Evolutionary conservation across 2,888 invertebrate genomes (phyloP), one percentile per base, ranked within the genome.

Genomic region (Sarcophaga variegata): DNA sequence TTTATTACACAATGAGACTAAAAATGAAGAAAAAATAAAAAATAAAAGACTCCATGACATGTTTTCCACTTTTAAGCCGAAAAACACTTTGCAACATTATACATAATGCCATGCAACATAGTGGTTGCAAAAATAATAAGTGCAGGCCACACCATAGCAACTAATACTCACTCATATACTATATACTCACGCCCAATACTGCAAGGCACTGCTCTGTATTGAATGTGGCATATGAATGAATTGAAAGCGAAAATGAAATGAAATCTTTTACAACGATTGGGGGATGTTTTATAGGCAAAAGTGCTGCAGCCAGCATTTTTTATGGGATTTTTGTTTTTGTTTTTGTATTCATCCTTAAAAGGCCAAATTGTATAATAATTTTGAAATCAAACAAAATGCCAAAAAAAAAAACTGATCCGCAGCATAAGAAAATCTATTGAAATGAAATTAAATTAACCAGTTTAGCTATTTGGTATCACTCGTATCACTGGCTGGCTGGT

Each of bases 1-100:
- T 37, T 63, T 25, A 87, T 87, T 87, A 80, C 84, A 84, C 76
- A 84, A 84, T 87, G 67, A 87, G 79, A 81, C 77, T 67, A 62
- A 83, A 83, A 72, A 37, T 74, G 49, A 70, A 78, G 60, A 63
- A 81, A 81, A 83, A 78, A 63, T 72, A 37, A 67, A 79, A 64
- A 63, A 78, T 75, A 81, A 78, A 47, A 81, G 37, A 81, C 12
- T 71, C 72, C 80, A 85, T 84, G 80, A 80, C 80, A 84, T 84
- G 76, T 84, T 84, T 79, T 67, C 2, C 64, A 66, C 60, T 80
- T 80, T 71, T 71, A 49, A 76, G 64, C 60, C 75, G 60, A 69
- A 76, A 75, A 80, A 79, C 79, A 71, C 84, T 84, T 76, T 84
- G 64, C 79, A 59, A 70, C 54, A 45, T 17, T 54, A 54, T 54